Conservation (phyloP, 2,888 invertebrate species). For the Coronaproctus castanopsis region DNA sequence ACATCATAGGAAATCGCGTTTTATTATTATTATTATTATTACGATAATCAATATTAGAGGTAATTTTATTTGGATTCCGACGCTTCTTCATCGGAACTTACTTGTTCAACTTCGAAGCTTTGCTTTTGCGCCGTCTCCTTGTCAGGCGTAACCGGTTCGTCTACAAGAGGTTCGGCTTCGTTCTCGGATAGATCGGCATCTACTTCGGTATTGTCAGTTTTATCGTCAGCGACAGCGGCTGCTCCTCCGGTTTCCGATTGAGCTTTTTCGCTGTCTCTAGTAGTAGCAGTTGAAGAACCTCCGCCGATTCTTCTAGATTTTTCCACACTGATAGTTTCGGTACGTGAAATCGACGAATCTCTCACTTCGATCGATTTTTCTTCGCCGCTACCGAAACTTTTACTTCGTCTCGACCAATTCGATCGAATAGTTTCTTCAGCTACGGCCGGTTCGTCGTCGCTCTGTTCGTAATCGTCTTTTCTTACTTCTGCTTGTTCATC, state of each 20-base stretch:
- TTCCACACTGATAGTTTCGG: too few relatives aligned
- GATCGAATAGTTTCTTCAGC: not conserved
- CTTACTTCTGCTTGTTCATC: not conserved
- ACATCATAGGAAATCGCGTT: too few relatives aligned
- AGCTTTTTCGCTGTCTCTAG: not conserved
- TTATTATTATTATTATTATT: too few relatives aligned
- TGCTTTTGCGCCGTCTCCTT: not conserved
- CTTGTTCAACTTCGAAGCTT: not conserved
- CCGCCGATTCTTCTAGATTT: not conserved
- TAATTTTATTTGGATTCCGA: too few relatives aligned
- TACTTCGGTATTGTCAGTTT: constrained; percentile 9
- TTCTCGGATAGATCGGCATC: constrained; percentile 9
- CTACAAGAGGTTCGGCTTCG: constrained; percentile 2
- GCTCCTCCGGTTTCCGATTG: not conserved
- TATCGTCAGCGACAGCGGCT: constrained; percentile 1
- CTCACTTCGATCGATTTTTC: not conserved
- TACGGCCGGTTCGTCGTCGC: constrained; percentile 6
- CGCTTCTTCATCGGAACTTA: not conserved
- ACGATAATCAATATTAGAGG: too few relatives aligned
- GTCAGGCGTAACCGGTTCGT: constrained; percentile 1
- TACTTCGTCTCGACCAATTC: not conserved
- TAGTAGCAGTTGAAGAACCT: not conserved
- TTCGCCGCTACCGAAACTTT: not conserved
- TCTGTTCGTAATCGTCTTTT: constrained; percentile 2
- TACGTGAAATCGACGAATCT: too few relatives aligned